Conservation (phyloP, 2,797 vertebrate species). For the Aphelocoma californica region DNA sequence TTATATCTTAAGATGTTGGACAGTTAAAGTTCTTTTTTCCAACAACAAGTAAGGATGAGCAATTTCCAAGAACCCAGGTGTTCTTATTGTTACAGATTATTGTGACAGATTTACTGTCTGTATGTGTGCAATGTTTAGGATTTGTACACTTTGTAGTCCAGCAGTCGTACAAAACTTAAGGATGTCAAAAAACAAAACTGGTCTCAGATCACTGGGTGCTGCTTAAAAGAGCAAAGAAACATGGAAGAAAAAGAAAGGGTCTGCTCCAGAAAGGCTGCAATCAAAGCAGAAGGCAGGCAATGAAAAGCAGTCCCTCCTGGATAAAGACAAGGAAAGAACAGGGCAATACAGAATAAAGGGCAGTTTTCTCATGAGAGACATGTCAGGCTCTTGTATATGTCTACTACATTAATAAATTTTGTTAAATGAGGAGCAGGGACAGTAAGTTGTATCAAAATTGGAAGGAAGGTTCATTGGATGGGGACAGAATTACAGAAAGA, state of each 20-base stretch:
- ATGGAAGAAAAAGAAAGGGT: background rate
- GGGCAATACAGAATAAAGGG: background rate
- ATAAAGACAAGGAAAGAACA: background rate
- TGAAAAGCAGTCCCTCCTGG: background rate
- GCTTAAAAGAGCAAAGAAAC: background rate
- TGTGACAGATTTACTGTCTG: background rate
- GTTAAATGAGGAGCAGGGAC: background rate
- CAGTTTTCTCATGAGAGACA: background rate
- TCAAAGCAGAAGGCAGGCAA: background rate
- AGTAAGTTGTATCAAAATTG: background rate
- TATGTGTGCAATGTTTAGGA: background rate
- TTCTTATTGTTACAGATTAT: background rate
- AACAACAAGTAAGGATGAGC: background rate
- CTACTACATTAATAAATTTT: background rate
- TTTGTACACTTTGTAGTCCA: background rate
- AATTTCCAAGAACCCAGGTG: background rate
- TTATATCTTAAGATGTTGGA: background rate
- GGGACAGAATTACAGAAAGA: background rate
- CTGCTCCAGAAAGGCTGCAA: background rate
- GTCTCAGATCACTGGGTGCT: fast-evolving
- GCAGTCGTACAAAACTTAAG: background rate
- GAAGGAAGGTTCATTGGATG: background rate
- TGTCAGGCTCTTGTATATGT: background rate
- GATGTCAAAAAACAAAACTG: background rate
- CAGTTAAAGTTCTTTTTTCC: background rate